Percentiles rank a stretch among this genome's conserved stretches.
phyloP scores from a whole-genome alignment of 2,888 invertebrate species.

The Tortrix viridana region DNA sequence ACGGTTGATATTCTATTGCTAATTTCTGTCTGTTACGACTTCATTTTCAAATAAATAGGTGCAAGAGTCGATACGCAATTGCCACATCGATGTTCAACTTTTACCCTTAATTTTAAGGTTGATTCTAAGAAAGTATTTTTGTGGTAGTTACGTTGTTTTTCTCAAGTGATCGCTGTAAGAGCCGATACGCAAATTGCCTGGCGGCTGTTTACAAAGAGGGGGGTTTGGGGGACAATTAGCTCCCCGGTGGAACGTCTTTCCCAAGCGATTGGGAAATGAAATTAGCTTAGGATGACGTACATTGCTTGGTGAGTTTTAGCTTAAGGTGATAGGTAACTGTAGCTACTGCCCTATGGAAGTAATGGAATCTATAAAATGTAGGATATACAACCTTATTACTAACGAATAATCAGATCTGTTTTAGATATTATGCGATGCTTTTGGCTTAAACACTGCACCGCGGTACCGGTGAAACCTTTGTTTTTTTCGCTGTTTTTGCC shows the following conservation, averaged over 20 bases:
- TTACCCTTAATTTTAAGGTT: no score
- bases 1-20: not conserved
- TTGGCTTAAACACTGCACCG: no score
- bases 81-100: no score
- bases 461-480: no score
- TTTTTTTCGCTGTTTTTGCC: no score
- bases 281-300: not conserved
- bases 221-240: constrained; percentile 57
- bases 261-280: constrained; percentile 4
- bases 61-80: constrained; percentile 62
- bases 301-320: not conserved
- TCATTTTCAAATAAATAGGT: constrained; percentile 27
- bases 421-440: no score
- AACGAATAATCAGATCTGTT: no score
- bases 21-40: not conserved
- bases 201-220: constrained; percentile 71
- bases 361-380: no score
- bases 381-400: no score
- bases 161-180: constrained; percentile 41
- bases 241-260: constrained; percentile 29
- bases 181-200: constrained; percentile 72
- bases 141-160: not conserved
- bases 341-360: not conserved
- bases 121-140: no score
- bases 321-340: not conserved